phyloP scores from a whole-genome alignment of 2,888 invertebrate genomes.

The Trichopoda pennipes region DNA sequence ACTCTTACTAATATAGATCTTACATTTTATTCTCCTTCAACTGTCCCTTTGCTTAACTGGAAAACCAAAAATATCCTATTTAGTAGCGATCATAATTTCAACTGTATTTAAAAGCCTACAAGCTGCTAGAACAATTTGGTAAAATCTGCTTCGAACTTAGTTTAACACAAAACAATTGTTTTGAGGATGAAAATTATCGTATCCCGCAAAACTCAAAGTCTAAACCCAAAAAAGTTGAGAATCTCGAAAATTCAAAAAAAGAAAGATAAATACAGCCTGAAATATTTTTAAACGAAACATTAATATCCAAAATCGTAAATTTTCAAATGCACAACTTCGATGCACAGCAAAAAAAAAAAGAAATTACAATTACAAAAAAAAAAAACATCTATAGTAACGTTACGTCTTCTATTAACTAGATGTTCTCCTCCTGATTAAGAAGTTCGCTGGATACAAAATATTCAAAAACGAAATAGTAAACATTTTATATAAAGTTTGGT shows the following conservation, averaged over 20 bases:
- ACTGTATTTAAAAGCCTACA: no score
- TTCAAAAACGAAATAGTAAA: constrained; percentile 15
- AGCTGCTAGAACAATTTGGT: no score
- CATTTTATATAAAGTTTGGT: constrained; percentile 21
- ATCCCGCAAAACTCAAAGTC: constrained; percentile 1
- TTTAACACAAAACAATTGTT: no score
- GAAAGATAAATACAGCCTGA: background rate
- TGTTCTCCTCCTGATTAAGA: background rate
- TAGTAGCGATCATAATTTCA: no score
- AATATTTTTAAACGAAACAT: background rate
- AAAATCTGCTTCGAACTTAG: no score
- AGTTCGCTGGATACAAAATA: background rate
- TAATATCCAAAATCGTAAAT: background rate
- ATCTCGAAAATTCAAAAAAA: background rate
- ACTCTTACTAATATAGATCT: no score
- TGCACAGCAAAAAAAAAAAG: background rate
- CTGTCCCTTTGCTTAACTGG: no score
- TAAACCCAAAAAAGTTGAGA: background rate
- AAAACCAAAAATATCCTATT: no score
- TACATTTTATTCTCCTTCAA: no score
- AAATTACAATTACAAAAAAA: background rate
- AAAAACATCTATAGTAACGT: background rate
- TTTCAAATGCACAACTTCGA: no score
- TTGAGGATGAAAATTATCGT: background rate
- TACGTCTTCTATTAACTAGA: constrained; percentile 2